Evolutionary conservation across 2,113 vertebrate species (phyloP).

Genomic region (Cairina moschata): DNA sequence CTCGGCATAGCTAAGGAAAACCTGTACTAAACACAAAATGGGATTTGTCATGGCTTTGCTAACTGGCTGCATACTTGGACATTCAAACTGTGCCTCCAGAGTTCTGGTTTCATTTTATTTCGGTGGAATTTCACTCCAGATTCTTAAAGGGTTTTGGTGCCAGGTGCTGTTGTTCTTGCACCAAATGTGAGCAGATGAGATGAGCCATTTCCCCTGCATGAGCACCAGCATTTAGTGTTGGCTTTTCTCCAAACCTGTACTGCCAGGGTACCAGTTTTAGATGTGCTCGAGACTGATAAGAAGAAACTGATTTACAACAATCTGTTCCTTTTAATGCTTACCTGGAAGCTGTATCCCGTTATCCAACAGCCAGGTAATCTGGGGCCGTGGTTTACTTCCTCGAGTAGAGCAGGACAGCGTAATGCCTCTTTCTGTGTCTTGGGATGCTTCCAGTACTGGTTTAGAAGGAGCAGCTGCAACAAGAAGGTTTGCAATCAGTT

Average conservation of each 20-base stretch:
- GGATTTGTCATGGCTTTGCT: background rate
- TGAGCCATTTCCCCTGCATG: background rate
- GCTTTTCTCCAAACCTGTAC: background rate
- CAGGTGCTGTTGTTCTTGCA: background rate
- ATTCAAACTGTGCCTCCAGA: background rate
- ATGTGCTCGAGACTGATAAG: accelerated
- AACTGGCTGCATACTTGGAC: background rate
- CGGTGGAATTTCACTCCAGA: background rate
- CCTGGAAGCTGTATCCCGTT: conserved; percentile 60
- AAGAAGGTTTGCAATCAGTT: background rate
- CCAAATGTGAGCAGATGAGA: background rate
- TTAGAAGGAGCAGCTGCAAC: conserved; percentile 69
- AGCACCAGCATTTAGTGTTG: background rate
- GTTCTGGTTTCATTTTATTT: background rate
- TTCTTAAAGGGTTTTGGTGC: background rate
- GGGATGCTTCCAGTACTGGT: conserved; percentile 56
- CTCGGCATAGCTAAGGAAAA: background rate
- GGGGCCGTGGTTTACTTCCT: conserved; percentile 70
- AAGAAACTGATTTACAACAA: accelerated
- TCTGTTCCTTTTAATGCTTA: background rate
- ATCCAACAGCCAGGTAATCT: conserved; percentile 73
- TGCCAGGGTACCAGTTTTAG: accelerated
- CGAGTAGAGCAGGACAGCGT: conserved; percentile 53
- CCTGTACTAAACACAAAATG: accelerated
- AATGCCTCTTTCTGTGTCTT: background rate